A percentile compares a stretch with the other conserved stretches of the same genome.
phyloP scores from a whole-genome alignment of 2,888 invertebrate genomes.

The Drosophila melanosoma region DNA sequence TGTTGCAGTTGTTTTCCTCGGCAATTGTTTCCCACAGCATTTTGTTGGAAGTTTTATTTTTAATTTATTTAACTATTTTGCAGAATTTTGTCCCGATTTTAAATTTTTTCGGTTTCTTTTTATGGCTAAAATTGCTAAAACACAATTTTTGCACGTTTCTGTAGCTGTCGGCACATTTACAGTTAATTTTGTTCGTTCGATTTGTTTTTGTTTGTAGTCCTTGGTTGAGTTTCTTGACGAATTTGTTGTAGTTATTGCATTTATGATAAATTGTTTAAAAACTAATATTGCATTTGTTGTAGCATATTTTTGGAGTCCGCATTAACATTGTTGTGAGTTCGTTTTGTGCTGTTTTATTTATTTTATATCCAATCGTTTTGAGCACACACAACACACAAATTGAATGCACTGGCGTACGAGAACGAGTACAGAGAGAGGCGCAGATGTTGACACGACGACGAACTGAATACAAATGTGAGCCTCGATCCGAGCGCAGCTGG shows the following conservation, averaged over 20 bases:
- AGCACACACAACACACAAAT: constrained; percentile 53
- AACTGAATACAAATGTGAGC: constrained; percentile 62
- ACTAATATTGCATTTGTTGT: constrained; percentile 74
- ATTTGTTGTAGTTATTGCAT: constrained; percentile 37
- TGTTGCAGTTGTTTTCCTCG: constrained; percentile 82
- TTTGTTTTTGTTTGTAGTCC: constrained; percentile 54
- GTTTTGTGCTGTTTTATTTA: constrained; percentile 47
- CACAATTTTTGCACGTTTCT: constrained; percentile 72
- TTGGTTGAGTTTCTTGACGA: constrained; percentile 32
- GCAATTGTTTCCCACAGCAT: constrained; percentile 85
- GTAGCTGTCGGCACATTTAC: constrained; percentile 61
- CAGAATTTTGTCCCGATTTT: constrained; percentile 24
- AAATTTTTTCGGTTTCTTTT: constrained; percentile 16
- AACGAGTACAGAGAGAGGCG: constrained; percentile 51
- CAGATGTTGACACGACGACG: constrained; percentile 72
- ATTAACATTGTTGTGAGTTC: constrained; percentile 53
- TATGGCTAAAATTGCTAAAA: constrained; percentile 78
- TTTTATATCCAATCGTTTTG: constrained; percentile 55
- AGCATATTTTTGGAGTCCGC: constrained; percentile 61
- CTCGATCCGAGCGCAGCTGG: constrained; percentile 54
- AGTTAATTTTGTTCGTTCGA: constrained; percentile 42
- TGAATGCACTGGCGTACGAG: constrained; percentile 57
- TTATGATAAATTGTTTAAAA: constrained; percentile 45
- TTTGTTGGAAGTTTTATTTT: constrained; percentile 52
- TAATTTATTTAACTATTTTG: constrained; percentile 32